Evolutionary conservation across 1,140 invertebrate species (phyloP), one percentile per base, ranked within the genome.

Genomic region (Argopecten irradians): DNA sequence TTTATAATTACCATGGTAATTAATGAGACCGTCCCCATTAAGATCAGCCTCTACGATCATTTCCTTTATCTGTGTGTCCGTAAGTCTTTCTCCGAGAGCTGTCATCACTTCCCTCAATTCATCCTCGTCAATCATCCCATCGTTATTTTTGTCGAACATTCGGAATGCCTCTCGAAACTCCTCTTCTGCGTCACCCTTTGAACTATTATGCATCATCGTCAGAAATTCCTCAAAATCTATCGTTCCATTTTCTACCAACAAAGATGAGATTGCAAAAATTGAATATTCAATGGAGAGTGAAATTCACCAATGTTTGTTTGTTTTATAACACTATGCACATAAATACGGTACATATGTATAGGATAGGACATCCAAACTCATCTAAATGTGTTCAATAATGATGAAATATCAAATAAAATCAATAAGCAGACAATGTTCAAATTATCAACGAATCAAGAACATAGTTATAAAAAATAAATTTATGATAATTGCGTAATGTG

Each of bases 211-310:
- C 83, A 90, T 90, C 89, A 90, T 90, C 9, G 85, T 85, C n/a
- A 90, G n/a, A 82, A 90, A 90, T 88, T 90, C 89, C 22, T 88
- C 87, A 85, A 90, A 90, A 32, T 90, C 89, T n/a, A 90, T 88
- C 36, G 88, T 87, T 34, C 89, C 89, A 85, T 88, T 90, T 22
- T 87, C 89, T 90, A 34, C 14, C 46, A 86, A 36, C 33, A 34
- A 43, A 22, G 14, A 46, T 13, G 35, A 83, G 35, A 5, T 14
- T 32, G 35, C 83, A 83, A 32, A 32, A 19, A 83, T 34, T 13
- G 16, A 83, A 0, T 19, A 13, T 0, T 28, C 16, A 32, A 19
- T 11, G 83, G 22, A 32, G 35, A 34, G 19, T 34, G 16, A 83
- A 16, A 83, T 28, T 7, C 22, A 83, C 35, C 5, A 28, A n/a